These are phyloP conservation scores for Polydrusus tereticollis DNA, from an alignment of 2,888 invertebrate species.

Conservation along the genomic window DNA sequence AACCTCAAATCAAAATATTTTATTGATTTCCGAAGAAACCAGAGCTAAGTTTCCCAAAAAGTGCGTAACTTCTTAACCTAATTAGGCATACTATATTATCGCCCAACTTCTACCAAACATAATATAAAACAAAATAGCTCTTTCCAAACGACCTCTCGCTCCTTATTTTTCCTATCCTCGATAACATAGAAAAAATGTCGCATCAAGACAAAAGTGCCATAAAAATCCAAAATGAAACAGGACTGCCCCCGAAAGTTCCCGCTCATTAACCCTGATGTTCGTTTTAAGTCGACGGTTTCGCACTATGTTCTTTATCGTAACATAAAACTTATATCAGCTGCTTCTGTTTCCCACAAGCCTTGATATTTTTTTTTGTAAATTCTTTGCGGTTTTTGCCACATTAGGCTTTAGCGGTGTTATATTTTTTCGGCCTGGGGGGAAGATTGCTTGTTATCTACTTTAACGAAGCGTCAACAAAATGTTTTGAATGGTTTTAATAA, in stretches of 20 bases:
- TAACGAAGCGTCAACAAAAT: constrained; percentile 19
- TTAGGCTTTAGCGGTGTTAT: constrained; percentile 35
- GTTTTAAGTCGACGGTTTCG: constrained; percentile 39
- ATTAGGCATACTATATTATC: neutral
- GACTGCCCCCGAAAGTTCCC: constrained; percentile 26
- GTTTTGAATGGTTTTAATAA: neutral
- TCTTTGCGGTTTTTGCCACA: constrained; percentile 39
- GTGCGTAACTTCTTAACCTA: neutral
- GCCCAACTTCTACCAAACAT: neutral
- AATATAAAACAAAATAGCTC: neutral
- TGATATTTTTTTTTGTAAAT: constrained; percentile 8
- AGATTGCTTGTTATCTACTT: constrained; percentile 44
- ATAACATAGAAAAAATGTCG: constrained; percentile 6
- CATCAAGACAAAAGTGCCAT: constrained; percentile 12
- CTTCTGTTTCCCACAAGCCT: constrained; percentile 38
- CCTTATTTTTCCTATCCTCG: neutral
- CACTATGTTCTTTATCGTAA: constrained; percentile 45
- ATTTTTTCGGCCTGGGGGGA: constrained; percentile 32
- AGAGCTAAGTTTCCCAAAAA: too few relatives aligned
- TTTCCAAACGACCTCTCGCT: neutral
- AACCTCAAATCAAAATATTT: too few relatives aligned
- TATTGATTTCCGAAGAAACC: too few relatives aligned
- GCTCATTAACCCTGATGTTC: constrained; percentile 48
- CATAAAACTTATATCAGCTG: constrained; percentile 49
- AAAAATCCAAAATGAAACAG: constrained; percentile 16